Conservation (phyloP, 2,888 invertebrate genomes). For the Macrosoma leucophasiata region DNA sequence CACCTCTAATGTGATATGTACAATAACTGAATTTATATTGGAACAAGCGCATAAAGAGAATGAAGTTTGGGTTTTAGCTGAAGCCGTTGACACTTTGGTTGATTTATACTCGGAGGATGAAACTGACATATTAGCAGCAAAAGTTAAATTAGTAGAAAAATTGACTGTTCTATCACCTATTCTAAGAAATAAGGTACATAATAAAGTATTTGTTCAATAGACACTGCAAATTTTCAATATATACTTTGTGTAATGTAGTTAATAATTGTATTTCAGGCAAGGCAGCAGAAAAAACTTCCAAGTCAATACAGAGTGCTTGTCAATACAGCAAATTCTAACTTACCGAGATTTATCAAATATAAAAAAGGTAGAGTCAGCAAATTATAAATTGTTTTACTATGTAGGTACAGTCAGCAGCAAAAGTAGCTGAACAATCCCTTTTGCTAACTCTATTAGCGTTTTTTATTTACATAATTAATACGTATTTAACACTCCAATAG, state of each 20-base stretch:
- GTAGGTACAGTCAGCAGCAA: no score
- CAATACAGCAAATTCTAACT: slow-evolving; percentile 80
- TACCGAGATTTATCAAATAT: slow-evolving; percentile 83
- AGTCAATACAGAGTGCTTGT: slow-evolving; percentile 83
- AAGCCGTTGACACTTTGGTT: slow-evolving; percentile 83
- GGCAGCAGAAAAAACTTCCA: slow-evolving; percentile 78
- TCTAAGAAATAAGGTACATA: slow-evolving; percentile 79
- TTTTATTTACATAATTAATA: no score
- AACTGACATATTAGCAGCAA: slow-evolving; percentile 78
- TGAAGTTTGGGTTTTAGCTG: slow-evolving; percentile 83
- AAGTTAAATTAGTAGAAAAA: slow-evolving; percentile 79
- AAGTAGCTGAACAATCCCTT: no score
- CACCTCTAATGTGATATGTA: slow-evolving; percentile 49
- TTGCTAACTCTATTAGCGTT: no score
- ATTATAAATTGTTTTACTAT: no score
- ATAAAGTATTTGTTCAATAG: not conserved
- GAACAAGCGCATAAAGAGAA: slow-evolving; percentile 77
- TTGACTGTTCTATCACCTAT: slow-evolving; percentile 73
- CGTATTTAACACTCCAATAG: no score
- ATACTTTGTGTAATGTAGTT: no score
- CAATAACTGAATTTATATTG: slow-evolving; percentile 77
- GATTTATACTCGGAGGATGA: slow-evolving; percentile 87
- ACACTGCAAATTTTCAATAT: no score
- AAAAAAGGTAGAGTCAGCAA: slow-evolving; percentile 66
- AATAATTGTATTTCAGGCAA: slow-evolving; percentile 67